A percentile compares a stretch with the other conserved stretches of the same genome.
Evolutionary conservation across 2,888 invertebrate species (phyloP).

Genomic region (Lysandra bellargus): DNA sequence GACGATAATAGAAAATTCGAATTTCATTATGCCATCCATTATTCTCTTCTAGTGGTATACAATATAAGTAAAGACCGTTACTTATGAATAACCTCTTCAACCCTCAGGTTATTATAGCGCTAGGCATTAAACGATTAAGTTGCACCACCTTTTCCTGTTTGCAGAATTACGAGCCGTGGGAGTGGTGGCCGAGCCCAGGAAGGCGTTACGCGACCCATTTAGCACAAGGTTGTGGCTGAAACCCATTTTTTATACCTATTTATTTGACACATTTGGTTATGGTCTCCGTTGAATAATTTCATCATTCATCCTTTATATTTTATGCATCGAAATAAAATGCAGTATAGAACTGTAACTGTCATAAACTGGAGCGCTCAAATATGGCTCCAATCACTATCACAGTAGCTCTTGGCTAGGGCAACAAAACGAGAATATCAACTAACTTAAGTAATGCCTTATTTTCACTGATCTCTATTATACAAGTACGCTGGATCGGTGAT

Average conservation of each 20-base stretch:
- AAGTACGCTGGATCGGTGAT: no score
- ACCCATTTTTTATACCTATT: slow-evolving; percentile 28
- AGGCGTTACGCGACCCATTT: slow-evolving; percentile 29
- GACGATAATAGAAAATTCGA: no score
- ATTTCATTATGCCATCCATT: no score
- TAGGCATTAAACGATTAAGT: slow-evolving; percentile 18
- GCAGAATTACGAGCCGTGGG: slow-evolving; percentile 29
- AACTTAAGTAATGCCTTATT: no score
- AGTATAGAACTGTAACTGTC: not conserved
- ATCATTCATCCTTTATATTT: not conserved
- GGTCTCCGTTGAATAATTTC: no score
- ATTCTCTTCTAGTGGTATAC: no score
- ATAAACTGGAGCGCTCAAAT: not conserved
- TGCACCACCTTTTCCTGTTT: slow-evolving; percentile 27
- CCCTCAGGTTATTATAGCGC: not conserved
- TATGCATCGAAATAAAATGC: not conserved
- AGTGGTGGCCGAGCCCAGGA: slow-evolving; percentile 28
- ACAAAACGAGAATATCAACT: no score
- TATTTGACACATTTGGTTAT: not conserved
- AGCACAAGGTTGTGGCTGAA: slow-evolving; percentile 17
- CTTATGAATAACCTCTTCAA: not conserved
- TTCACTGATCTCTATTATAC: no score
- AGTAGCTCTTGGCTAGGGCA: no score
- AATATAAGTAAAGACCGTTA: not conserved
- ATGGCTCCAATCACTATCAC: no score